Conservation (phyloP, 2,797 vertebrate species). For the Pipistrellus nathusii region DNA sequence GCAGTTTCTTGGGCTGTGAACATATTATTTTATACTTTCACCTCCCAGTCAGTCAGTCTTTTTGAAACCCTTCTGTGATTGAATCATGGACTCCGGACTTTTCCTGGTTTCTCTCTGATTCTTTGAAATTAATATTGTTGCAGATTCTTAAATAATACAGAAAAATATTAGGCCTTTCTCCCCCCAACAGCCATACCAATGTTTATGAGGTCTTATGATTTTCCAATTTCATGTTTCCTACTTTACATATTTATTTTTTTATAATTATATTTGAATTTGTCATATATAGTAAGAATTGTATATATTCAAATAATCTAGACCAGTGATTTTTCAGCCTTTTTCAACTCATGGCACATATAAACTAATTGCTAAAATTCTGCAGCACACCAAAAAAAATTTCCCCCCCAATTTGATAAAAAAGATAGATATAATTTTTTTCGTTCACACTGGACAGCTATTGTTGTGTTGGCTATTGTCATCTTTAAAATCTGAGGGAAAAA, state of each 20-base stretch:
- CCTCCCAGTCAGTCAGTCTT: background rate
- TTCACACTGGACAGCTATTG: background rate
- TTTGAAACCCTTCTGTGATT: conserved; percentile 16
- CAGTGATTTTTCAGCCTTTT: background rate
- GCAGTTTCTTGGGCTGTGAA: conserved; percentile 39
- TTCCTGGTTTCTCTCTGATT: background rate
- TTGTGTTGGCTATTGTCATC: background rate
- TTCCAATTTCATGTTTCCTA: background rate
- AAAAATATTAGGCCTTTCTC: background rate
- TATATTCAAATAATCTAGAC: background rate
- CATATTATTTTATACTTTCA: conserved; percentile 1
- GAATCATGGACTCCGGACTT: background rate
- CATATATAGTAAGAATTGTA: background rate
- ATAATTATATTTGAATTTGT: background rate
- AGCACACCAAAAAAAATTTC: background rate
- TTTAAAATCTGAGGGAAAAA: background rate
- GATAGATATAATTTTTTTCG: background rate
- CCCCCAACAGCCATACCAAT: background rate
- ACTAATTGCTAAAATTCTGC: background rate
- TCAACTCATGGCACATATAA: background rate
- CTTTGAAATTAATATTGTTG: background rate
- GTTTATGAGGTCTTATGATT: background rate
- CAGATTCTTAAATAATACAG: background rate
- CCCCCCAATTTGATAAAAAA: background rate
- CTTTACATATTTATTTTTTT: background rate